Evolutionary conservation across 2,888 invertebrate species (phyloP).

Genomic region (Tenthredo livida): DNA sequence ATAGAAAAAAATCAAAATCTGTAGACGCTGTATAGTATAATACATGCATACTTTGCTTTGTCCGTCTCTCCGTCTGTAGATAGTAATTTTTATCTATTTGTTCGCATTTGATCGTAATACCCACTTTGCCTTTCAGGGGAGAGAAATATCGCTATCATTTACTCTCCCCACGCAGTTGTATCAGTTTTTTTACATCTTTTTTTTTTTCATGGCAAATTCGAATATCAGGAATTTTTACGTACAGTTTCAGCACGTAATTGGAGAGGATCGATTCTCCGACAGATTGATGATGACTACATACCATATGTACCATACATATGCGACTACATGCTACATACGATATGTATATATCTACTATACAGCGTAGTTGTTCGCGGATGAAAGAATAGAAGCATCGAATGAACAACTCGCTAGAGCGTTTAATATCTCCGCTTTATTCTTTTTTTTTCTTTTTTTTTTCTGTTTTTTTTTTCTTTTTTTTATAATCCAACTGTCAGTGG

Average conservation of each 20-base stretch:
- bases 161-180: background rate
- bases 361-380: background rate
- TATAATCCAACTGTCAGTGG: slow-evolving; percentile 36
- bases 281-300: slow-evolving; percentile 10
- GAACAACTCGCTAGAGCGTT: slow-evolving; percentile 39
- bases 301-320: no score
- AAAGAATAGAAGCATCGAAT: slow-evolving; percentile 21
- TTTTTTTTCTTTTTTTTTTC: no score
- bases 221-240: background rate
- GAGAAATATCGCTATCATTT: background rate
- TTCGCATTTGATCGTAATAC: background rate
- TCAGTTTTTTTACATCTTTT: background rate
- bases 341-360: background rate
- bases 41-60: background rate
- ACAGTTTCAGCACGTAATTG: background rate
- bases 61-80: background rate
- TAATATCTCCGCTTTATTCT: background rate
- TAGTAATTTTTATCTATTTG: slow-evolving; percentile 23
- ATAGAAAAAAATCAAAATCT: no score
- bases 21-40: no score
- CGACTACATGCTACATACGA: no score
- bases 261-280: slow-evolving; percentile 4
- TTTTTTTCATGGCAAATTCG: background rate
- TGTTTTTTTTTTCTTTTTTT: background rate
- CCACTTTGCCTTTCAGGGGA: background rate